phyloP scores from a whole-genome alignment of 2,113 vertebrate species.

The Galemys pyrenaicus region DNA sequence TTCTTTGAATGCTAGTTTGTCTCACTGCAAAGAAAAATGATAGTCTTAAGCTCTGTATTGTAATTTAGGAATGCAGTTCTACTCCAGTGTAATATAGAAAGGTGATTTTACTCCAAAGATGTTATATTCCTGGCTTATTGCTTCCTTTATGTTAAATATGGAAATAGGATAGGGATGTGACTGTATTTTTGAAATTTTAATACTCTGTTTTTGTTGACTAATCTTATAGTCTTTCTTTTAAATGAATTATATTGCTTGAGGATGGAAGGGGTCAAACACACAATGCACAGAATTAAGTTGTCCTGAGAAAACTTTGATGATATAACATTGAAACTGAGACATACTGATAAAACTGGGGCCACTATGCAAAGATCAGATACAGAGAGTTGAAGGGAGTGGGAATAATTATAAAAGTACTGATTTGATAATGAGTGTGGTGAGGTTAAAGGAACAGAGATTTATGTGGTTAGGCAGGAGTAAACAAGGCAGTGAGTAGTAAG shows the following conservation, averaged over 20 bases:
- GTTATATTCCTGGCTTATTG: neutral
- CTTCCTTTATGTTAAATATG: neutral
- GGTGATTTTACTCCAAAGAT: neutral
- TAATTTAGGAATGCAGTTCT: neutral
- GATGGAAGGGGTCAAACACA: neutral
- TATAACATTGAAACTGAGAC: neutral
- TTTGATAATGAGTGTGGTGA: neutral
- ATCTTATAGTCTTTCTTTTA: neutral
- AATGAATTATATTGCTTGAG: neutral
- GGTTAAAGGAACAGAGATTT: neutral
- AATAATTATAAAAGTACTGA: neutral
- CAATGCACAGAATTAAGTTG: neutral
- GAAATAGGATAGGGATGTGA: neutral
- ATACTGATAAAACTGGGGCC: neutral
- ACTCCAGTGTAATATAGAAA: neutral
- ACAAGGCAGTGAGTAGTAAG: neutral
- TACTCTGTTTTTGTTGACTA: neutral
- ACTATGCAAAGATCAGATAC: neutral
- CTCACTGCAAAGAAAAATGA: neutral
- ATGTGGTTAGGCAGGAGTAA: neutral
- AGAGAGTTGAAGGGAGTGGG: neutral
- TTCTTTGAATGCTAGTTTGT: neutral
- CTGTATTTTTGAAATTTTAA: constrained; percentile 5
- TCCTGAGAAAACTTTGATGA: neutral
- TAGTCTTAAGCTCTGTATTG: neutral